Percentiles rank a stretch among this genome's conserved stretches.
Evolutionary conservation across 2,113 vertebrate genomes (phyloP).

Genomic region (Illadopsis cleaveri): DNA sequence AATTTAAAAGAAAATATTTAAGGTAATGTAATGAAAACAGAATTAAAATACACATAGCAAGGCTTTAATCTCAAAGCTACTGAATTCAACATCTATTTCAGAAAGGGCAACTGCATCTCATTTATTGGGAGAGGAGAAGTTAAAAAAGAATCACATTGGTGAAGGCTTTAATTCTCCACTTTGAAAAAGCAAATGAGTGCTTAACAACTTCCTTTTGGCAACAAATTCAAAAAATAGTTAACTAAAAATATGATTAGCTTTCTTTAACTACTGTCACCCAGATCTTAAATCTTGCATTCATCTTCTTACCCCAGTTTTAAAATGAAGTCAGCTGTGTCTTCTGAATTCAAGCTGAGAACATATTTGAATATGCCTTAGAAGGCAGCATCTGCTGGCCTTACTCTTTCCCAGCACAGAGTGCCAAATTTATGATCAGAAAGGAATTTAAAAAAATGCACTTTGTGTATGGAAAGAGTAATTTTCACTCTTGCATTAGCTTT

Average conservation of each 20-base stretch:
- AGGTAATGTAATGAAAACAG: not conserved
- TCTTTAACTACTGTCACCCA: not conserved
- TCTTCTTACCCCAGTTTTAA: not conserved
- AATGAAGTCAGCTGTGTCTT: not conserved
- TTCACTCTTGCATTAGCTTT: not conserved
- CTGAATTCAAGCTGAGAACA: not conserved
- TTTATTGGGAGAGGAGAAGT: not conserved
- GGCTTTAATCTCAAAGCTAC: not conserved
- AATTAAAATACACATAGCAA: slow-evolving; percentile 4
- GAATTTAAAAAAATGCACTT: not conserved
- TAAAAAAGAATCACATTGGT: not conserved
- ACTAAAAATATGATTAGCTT: not conserved
- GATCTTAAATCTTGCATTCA: not conserved
- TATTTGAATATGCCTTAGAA: slow-evolving; percentile 10
- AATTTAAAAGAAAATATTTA: slow-evolving; percentile 28
- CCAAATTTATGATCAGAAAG: not conserved
- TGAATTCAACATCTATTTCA: not conserved
- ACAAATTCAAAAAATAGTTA: not conserved
- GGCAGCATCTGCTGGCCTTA: not conserved
- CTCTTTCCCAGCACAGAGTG: not conserved
- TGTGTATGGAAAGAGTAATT: not conserved
- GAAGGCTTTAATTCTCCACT: not conserved
- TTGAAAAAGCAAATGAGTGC: not conserved
- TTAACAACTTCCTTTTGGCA: not conserved
- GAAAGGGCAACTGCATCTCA: not conserved